Conservation (phyloP, 2,113 vertebrate genomes). For the Sinocyclocheilus anshuiensis region DNA sequence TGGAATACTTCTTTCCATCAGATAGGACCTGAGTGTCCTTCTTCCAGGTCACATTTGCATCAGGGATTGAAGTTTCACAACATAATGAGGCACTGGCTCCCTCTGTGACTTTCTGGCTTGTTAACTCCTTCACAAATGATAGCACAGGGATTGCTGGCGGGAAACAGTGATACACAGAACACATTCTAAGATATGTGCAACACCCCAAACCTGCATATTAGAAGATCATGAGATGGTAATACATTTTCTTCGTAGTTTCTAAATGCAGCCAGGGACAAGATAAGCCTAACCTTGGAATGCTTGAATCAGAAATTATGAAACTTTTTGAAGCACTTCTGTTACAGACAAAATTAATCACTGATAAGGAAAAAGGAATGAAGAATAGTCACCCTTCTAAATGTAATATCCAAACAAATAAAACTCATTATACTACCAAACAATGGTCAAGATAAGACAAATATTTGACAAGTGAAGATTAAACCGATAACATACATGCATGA, state of each 20-base stretch:
- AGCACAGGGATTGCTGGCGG: constrained; percentile 71
- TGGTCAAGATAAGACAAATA: not conserved
- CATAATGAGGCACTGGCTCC: constrained; percentile 66
- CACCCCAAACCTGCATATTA: constrained; percentile 4
- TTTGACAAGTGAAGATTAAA: not conserved
- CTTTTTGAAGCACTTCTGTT: not conserved
- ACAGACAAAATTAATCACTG: not conserved
- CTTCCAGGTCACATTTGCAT: constrained; percentile 73
- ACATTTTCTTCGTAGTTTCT: not conserved
- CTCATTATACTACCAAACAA: not conserved
- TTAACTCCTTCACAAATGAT: constrained; percentile 74
- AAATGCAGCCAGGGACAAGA: not conserved
- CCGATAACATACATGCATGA: not conserved
- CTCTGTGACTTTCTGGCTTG: constrained; percentile 70
- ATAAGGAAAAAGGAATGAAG: not conserved
- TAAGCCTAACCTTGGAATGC: not conserved
- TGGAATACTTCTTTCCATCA: constrained; percentile 75
- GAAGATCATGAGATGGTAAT: not conserved
- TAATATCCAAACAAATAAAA: not conserved
- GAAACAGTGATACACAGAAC: constrained; percentile 42
- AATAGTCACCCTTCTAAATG: not conserved
- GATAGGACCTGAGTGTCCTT: constrained; percentile 72
- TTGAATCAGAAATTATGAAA: not conserved
- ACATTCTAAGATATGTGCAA: constrained; percentile 9
- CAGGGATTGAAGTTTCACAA: constrained; percentile 76